Base-by-base conservation (phyloP, 2,888 invertebrate species). In the Ferdinandea cuprea region DNA sequence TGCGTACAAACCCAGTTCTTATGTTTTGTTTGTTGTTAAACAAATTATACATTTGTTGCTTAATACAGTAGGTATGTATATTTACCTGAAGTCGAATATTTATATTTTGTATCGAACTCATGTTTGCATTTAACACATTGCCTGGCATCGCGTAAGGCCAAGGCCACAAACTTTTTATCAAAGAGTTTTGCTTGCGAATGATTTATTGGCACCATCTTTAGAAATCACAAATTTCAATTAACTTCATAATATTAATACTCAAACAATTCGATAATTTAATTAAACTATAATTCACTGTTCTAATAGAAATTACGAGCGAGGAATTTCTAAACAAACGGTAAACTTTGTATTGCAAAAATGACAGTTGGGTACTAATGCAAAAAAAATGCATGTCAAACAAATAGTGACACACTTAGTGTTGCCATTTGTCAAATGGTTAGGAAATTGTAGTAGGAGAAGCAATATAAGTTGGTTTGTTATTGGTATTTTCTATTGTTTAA, bases 91-190 rank as follows among this genome's bases (percentile, higher is more conserved):
- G 30, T 2, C 7, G 61, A 52, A 5, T 44, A 2, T 44, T 77
- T 68, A 11, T 42, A 73, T 32, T 78, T 78, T 8, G 42, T 32
- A 21, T 87, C 86, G 84, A 85, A 89, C 37, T 86, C 86, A 52
- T 59, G 85, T 1, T 58, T 63, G 58, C 90, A 90, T 52, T 88
- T 89, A 9, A 87, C 87, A 71, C 90, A 90, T 7, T 87, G 85
- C 8, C 87, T 65, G 19, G 86, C 69, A 71, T 85, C 86, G 3
- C 86, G 86, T 46, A 89, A 83, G 35, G 88, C 85, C 0, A 85
- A 72, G 1, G 88, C 87, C 61, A 89, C 87, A 77, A 89, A 89
- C 48, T 87, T 87, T 15, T 86, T 87, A 85, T 88, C 89, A 21
- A 89, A 89, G 0, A 87, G 80, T 66, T 86, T 86, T 0, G 63